Conservation (phyloP, 2,113 vertebrate genomes). For the Dromiciops gliroides region DNA sequence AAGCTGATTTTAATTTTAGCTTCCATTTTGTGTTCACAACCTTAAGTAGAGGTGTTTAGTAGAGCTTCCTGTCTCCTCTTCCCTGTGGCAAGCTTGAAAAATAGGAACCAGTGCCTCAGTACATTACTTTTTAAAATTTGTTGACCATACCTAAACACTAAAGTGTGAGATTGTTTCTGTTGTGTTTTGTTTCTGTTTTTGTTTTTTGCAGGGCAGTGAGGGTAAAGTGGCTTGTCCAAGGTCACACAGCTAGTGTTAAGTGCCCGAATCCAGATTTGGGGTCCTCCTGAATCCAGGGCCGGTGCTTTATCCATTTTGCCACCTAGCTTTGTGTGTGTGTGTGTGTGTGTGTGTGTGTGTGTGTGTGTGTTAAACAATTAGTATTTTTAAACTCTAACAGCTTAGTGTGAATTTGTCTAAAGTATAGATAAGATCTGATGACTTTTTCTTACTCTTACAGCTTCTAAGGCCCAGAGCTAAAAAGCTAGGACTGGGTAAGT, state of each 20-base stretch:
- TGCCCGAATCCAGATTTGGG: no score
- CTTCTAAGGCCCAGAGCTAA: slow-evolving; percentile 91
- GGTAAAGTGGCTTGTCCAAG: no score
- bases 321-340: no score
- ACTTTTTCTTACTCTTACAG: slow-evolving; percentile 81
- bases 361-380: no score
- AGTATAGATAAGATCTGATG: neutral
- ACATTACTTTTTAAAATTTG: neutral
- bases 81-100: neutral
- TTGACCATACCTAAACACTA: neutral
- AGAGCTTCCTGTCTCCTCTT: neutral
- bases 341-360: no score
- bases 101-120: neutral
- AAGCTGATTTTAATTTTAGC: neutral
- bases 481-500: slow-evolving; percentile 95
- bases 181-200: no score
- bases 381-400: neutral
- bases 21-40: neutral
- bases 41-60: neutral
- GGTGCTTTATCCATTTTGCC: no score
- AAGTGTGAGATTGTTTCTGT: neutral
- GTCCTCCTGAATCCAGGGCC: no score
- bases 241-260: no score
- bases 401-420: slow-evolving; percentile 20
- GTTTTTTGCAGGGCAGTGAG: no score